A percentile compares a stretch with the other conserved stretches of the same genome.
Evolutionary conservation across 2,888 invertebrate species (phyloP).

Genomic region (Odontocolon sp.): DNA sequence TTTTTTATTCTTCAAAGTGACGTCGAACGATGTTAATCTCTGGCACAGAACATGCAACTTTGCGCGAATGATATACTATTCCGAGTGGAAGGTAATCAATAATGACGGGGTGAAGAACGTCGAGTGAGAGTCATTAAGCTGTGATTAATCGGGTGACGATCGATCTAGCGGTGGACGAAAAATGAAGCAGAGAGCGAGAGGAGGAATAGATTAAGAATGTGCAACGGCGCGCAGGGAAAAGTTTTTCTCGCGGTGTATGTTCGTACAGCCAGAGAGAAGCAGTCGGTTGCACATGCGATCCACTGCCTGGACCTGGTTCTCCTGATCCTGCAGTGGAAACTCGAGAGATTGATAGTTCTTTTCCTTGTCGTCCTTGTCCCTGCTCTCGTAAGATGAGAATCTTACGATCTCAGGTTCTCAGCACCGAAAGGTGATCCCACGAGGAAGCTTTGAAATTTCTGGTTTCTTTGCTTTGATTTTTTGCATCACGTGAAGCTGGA

Average conservation of each 20-base stretch:
- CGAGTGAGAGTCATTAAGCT: constrained; percentile 24
- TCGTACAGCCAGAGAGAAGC: not conserved
- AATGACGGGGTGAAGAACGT: constrained; percentile 6
- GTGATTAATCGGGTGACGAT: constrained; percentile 39
- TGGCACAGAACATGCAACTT: not conserved
- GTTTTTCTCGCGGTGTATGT: constrained; percentile 32
- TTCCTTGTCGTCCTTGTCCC: not conserved
- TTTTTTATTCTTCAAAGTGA: not conserved
- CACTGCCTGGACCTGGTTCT: not conserved
- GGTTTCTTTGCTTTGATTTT: not conserved
- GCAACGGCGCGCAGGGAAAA: constrained; percentile 14
- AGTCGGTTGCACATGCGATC: constrained; percentile 6
- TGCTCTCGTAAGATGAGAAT: not conserved
- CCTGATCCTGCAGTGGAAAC: not conserved
- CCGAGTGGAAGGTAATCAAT: constrained; percentile 8
- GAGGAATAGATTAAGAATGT: constrained; percentile 11
- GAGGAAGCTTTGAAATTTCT: not conserved
- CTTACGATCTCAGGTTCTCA: not conserved
- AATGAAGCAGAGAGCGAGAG: not conserved
- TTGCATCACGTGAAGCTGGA: not conserved
- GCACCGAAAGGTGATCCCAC: not conserved
- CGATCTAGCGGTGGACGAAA: constrained; percentile 8
- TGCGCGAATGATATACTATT: not conserved
- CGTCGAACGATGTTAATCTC: not conserved
- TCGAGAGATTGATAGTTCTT: constrained; percentile 20